Evolutionary conservation across 1,140 invertebrate genomes (phyloP).

Genomic region (Leguminivora glycinivorella): DNA sequence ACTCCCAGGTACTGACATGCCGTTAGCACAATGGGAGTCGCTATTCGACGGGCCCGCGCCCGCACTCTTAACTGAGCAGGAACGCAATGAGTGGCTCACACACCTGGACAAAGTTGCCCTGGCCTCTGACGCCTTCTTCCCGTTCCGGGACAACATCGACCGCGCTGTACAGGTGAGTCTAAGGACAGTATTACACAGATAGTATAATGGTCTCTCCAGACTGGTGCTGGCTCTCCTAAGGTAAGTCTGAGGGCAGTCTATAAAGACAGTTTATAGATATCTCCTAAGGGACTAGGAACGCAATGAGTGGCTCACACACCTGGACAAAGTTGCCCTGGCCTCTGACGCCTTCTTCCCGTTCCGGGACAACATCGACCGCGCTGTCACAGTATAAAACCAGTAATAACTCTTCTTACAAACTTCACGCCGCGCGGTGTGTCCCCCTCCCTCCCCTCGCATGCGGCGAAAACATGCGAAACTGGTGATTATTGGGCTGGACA

Average conservation of each 20-base stretch:
- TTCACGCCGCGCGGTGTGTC: too few relatives aligned
- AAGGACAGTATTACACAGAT: too few relatives aligned
- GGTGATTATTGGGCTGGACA: too few relatives aligned
- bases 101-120: conserved; percentile 92
- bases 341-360: conserved; percentile 99
- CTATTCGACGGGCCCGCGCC: conserved; percentile 88
- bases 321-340: conserved; percentile 94
- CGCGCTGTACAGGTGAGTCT: conserved; percentile 91
- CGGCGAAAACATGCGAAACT: too few relatives aligned
- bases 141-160: conserved; percentile 98
- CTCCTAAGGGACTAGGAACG: conserved; percentile 86
- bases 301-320: conserved; percentile 87
- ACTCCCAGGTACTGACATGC: conserved; percentile 83
- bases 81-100: conserved; percentile 89
- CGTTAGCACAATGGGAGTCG: conserved; percentile 82
- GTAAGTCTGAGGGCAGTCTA: too few relatives aligned
- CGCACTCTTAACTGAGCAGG: conserved; percentile 82
- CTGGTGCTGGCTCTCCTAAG: too few relatives aligned
- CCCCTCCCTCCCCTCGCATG: too few relatives aligned
- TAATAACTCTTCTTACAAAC: too few relatives aligned
- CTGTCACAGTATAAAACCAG: too few relatives aligned
- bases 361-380: conserved; percentile 97
- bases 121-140: conserved; percentile 99
- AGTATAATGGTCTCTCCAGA: too few relatives aligned
- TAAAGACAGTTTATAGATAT: too few relatives aligned